Evolutionary conservation across 2,113 vertebrate genomes (phyloP).

Genomic region (Clarias magur): DNA sequence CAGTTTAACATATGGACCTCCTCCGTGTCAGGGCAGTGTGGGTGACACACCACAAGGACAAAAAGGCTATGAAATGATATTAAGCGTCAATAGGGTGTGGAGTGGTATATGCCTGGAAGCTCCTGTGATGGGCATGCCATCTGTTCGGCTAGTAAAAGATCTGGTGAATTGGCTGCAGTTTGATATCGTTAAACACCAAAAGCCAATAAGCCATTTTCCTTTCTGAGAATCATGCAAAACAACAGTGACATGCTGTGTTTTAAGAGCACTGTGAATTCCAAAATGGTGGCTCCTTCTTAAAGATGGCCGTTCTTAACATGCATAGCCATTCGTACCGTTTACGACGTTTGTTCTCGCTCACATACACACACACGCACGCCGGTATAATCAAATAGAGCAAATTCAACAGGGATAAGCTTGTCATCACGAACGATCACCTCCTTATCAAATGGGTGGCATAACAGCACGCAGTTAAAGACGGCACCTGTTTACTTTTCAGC

Average conservation of each 20-base stretch:
- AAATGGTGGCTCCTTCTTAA: constrained; percentile 24
- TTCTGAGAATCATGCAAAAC: constrained; percentile 18
- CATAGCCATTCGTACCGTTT: constrained; percentile 35
- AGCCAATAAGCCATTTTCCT: constrained; percentile 23
- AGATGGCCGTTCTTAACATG: constrained; percentile 41
- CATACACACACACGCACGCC: neutral
- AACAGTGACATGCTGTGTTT: constrained; percentile 29
- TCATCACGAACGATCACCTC: constrained; percentile 1
- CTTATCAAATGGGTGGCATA: constrained; percentile 25
- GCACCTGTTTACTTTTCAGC: neutral
- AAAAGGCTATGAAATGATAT: constrained; percentile 39
- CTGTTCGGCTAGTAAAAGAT: constrained; percentile 46
- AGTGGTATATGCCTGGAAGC: constrained; percentile 40
- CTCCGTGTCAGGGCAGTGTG: neutral
- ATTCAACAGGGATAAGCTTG: constrained; percentile 30
- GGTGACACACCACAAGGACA: constrained; percentile 35
- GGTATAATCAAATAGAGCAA: constrained; percentile 20
- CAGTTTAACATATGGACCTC: constrained; percentile 22
- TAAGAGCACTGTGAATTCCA: neutral
- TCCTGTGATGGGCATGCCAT: constrained; percentile 41
- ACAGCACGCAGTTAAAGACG: neutral
- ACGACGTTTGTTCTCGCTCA: constrained; percentile 27
- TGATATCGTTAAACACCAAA: constrained; percentile 27
- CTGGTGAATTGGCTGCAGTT: constrained; percentile 27
- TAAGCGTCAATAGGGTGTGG: constrained; percentile 26